Evolutionary conservation across 2,797 vertebrate species (phyloP), one percentile per base, ranked within the genome.

Genomic region (Tauraco hartlaubi): DNA sequence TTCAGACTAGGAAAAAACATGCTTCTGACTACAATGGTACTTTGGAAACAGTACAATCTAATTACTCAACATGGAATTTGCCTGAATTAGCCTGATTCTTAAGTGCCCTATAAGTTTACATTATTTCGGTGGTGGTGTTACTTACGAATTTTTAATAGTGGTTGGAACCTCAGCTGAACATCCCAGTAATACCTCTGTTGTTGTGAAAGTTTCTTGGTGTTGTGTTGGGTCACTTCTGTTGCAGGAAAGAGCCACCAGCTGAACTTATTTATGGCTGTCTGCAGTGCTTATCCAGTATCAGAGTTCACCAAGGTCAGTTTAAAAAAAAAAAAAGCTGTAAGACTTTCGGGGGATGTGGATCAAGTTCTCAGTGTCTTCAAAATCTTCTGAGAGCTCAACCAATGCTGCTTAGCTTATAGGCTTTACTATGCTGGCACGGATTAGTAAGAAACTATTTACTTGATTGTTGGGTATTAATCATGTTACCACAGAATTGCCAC

Each of bases 391-490:
- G 64, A 33, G 43, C 20, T 83, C 18, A n/a, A 35, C 8, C 29
- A 52, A 1, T 33, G 8, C 86, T 59, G 14, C 66, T 48, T 59
- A 41, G 62, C 6, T 85, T 48, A 43, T 3, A 28, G 43, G 46
- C 58, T 92, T 87, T 77, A 33, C 55, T 67, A 8, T 78, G 62
- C 31, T 1, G n/a, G 54, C n/a, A 21, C 12, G 52, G 52, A 59
- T 51, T 59, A 88, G 28, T 78, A 51, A 72, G 73, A 72, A 96
- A 79, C 71, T 73, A 69, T 90, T 91, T 87, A 71, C 91, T 80
- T 92, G 44, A 73, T 95, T 96, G 85, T 39, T 75, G 35, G 61
- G 6, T 91, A 44, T 93, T 81, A 93, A 95, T 94, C 75, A 81
- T 4, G 29, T 87, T 90, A 86, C 88, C 67, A 56, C 83, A 79